phyloP scores from a whole-genome alignment of 1,140 invertebrate species.

The Hyles vespertilio region DNA sequence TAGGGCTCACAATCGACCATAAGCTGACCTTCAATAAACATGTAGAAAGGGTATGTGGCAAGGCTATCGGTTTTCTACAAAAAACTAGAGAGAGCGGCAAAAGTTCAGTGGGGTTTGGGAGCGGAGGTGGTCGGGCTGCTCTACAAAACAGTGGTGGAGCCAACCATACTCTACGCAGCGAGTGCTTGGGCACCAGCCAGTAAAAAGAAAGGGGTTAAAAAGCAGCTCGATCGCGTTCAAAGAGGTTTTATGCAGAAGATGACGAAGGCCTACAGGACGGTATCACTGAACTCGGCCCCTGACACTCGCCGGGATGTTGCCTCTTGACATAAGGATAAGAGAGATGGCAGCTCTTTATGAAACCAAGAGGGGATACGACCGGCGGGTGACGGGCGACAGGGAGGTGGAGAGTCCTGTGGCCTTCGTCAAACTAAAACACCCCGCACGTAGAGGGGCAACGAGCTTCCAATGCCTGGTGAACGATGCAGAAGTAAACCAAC shows the following conservation, averaged over 20 bases:
- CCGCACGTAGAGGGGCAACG: background rate
- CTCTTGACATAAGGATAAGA: conserved; percentile 2
- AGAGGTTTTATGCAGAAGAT: background rate
- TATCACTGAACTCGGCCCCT: conserved; percentile 1
- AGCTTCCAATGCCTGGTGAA: background rate
- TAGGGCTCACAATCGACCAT: too few species aligned
- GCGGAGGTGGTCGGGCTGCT: conserved; percentile 4
- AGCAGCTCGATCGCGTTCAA: background rate
- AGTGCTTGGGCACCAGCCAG: conserved; percentile 1
- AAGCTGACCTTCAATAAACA: too few species aligned
- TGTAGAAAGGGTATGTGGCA: background rate
- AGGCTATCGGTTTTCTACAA: background rate
- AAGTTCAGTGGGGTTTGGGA: background rate
- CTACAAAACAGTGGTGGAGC: conserved; percentile 8
- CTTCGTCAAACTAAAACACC: background rate
- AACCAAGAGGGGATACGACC: background rate
- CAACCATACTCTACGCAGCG: conserved; percentile 11
- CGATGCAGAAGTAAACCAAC: background rate
- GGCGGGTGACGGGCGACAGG: background rate
- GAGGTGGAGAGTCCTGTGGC: background rate
- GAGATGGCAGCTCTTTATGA: background rate
- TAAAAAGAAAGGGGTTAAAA: background rate
- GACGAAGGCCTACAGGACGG: background rate
- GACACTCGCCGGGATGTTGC: background rate
- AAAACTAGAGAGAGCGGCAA: background rate